Evolutionary conservation across 2,888 invertebrate genomes (phyloP).

Genomic region (Zygaena filipendulae): DNA sequence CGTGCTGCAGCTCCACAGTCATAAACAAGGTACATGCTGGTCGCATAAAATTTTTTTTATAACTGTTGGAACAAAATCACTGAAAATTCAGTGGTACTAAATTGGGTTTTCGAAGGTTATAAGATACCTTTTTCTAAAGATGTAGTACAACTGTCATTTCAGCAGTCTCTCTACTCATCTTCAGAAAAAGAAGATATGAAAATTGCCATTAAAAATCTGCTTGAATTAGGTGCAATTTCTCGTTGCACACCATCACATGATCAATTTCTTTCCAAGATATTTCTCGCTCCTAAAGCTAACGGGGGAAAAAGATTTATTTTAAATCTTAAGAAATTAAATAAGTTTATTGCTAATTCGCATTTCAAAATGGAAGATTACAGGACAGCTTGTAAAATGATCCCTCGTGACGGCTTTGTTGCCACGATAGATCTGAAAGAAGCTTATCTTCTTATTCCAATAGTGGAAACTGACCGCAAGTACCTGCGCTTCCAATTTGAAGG

Average conservation of each 20-base stretch:
- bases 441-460: neutral
- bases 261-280: conserved; percentile 13
- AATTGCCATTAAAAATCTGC: conserved; percentile 7
- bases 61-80: conserved; percentile 4
- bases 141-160: no score
- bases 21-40: neutral
- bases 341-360: conserved; percentile 12
- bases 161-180: no score
- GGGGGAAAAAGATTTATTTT: conserved; percentile 15
- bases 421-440: neutral
- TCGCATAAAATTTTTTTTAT: neutral
- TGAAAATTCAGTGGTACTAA: conserved; percentile 4
- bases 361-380: conserved; percentile 17
- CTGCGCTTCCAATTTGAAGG: neutral
- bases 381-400: conserved; percentile 9
- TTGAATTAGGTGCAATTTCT: conserved; percentile 5
- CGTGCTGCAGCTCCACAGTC: neutral
- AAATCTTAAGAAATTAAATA: conserved; percentile 15
- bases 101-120: conserved; percentile 4
- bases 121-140: neutral
- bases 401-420: neutral
- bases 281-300: conserved; percentile 13
- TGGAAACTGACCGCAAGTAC: neutral
- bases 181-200: conserved; percentile 3
- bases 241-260: conserved; percentile 1